phyloP scores from a whole-genome alignment of 2,113 vertebrate species.

The Apodemus sylvaticus region DNA sequence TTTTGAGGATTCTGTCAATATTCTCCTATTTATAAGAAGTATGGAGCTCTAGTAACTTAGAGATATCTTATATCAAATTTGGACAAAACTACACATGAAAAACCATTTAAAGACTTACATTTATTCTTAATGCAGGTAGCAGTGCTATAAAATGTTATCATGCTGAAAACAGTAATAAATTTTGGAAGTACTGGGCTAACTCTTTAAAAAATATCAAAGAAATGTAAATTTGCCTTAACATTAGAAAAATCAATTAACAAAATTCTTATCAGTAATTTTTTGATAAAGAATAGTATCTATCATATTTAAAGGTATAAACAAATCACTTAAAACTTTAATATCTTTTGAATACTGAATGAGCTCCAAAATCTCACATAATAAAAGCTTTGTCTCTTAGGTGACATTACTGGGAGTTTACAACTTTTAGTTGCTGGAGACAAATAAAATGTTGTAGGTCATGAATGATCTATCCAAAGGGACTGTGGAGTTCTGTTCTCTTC shows the following conservation, averaged over 20 bases:
- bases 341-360: neutral
- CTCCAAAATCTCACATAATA: neutral
- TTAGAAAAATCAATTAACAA: neutral
- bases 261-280: neutral
- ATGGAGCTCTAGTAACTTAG: neutral
- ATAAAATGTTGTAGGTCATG: neutral
- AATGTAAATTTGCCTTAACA: neutral
- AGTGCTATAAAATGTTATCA: neutral
- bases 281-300: neutral
- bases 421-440: neutral
- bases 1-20: neutral
- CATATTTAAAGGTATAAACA: neutral
- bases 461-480: neutral
- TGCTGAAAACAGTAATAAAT: neutral
- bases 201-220: neutral
- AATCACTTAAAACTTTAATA: neutral
- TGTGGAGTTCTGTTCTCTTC: neutral
- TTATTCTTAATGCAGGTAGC: neutral
- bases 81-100: neutral
- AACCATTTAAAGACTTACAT: neutral
- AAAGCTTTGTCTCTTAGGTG: neutral
- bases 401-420: neutral
- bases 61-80: neutral
- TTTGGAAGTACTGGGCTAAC: neutral
- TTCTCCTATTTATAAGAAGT: neutral